Evolutionary conservation across 23 tunicate genomes (phyloP), one percentile per base, ranked within the genome.

Genomic region (Oikopleura dioica): DNA sequence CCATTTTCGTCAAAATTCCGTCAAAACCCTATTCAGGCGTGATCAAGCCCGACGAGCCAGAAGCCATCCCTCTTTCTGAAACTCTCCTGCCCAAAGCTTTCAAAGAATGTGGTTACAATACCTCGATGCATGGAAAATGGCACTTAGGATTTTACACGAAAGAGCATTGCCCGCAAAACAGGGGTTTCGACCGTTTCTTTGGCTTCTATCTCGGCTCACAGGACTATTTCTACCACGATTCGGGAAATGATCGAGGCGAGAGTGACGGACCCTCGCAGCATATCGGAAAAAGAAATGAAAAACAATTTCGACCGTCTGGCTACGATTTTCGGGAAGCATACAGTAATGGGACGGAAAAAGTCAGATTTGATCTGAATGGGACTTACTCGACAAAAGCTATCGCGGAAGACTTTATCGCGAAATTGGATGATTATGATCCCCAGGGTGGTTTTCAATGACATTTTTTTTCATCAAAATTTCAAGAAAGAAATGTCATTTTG

Each of bases 121-220:
- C 72, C 33, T 23, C 16, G 26, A 63, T 63, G 72, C 30, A 12
- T 63, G 72, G 72, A 63, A 63, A 63, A 28, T 63, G 72, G 72
- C 72, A 63, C 26, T 31, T 63, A 2, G 72, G 72, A 63, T 63
- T 63, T 63, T 63, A 12, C 33, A 23, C 4, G 33, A 16, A 4
- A 2, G 72, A 63, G 4, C 26, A 63, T 63, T 63, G 72, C 33
- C 72, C 72, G 29, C 72, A 63, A 63, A 63, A 63, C 72, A 23
- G 72, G 72, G 72, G 72, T 2, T 63, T 63, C 33, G 72, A 63
- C 26, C 72, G 26, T 28, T 63, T 63, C 26, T 12, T 63, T 23
- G 72, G 72, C 16, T 63, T 63, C 26, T 63, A 63, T 28, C 16
- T 31, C 72, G 72, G 72, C 2, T 12, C 30, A 12, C 30, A 63